Base-by-base conservation (phyloP, 1,140 invertebrate species). In the Holcopasites calliopsidis region DNA sequence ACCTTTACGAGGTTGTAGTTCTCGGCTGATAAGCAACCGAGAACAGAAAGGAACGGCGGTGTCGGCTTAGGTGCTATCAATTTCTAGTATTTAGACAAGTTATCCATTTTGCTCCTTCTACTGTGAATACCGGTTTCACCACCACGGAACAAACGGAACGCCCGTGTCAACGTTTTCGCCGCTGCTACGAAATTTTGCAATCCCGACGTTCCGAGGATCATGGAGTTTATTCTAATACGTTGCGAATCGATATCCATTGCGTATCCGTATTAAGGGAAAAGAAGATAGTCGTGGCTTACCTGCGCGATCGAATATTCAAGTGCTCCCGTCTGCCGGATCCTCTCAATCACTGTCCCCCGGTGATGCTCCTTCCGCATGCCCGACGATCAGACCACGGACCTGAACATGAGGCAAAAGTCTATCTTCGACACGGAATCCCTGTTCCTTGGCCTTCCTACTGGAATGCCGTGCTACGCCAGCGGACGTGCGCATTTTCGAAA, bases 331-430 rank as follows among this genome's bases (percentile, higher is more conserved):
- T 33, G 35, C 54, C 62, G 73, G 69, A 76, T 83, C 64, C 73
- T 83, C 58, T 84, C 72, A 69, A 77, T 79, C 80, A 79, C 68
- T 77, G 77, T 80, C 58, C 52, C 28, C 72, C 55, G 58, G 38
- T 42, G 69, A 64, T 60, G 54, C 52, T 76, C 16, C 81, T 80
- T 84, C 77, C 81, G 82, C 82, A 80, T 83, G 71, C 77, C 69
- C 73, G 64, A 54, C 54, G 21, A 68, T 65, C 72, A 50, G n/a
- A 8, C 28, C 58, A 11, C 60, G 60, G 50, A 50, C 57, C 65
- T 74, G 64, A 28, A 52, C 64, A 47, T 64, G 47, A 61, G 49
- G 47, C n/a, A 38, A 28, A 28, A 16, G 13, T 55, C 71, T 78
- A 79, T 82, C 57, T 77, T 57, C 64, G 47, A 52, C 42, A 11